phyloP scores from a whole-genome alignment of 2,113 vertebrate genomes.

The Notothenia rossii region DNA sequence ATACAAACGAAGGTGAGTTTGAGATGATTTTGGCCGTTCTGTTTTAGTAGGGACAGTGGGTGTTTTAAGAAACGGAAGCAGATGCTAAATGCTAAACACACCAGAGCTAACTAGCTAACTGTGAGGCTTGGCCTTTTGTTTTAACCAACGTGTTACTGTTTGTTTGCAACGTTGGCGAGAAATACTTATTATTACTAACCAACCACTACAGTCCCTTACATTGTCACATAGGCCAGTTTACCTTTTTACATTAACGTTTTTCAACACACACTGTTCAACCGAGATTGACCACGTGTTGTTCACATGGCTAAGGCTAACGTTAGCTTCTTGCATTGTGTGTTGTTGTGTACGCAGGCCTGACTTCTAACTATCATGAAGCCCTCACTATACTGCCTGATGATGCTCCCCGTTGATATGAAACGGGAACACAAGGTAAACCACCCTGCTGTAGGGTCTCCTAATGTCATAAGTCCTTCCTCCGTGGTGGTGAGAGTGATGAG shows the following conservation, averaged over 20 bases:
- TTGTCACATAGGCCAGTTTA: neutral
- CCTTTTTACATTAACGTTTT: neutral
- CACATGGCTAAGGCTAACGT: neutral
- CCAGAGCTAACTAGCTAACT: neutral
- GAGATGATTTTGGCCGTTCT: fast-evolving
- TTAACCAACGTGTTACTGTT: neutral
- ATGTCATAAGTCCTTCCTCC: too few species aligned
- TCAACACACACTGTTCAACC: fast-evolving
- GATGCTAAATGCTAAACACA: neutral
- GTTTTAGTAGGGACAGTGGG: neutral
- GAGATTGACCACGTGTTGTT: neutral
- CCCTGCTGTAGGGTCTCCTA: too few species aligned
- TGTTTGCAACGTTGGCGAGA: neutral
- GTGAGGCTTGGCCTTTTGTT: neutral
- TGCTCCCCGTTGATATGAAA: neutral
- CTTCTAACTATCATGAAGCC: neutral
- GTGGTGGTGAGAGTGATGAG: slow-evolving; percentile 76
- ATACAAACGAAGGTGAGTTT: neutral
- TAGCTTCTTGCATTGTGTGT: neutral
- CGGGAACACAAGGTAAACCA: neutral
- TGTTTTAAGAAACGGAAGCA: neutral
- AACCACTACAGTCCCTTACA: fast-evolving
- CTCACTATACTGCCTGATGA: neutral
- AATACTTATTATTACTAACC: too few species aligned
- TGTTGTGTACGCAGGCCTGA: neutral